Conservation (phyloP, 2,888 invertebrate genomes). For the Eupelmus urozonus region DNA sequence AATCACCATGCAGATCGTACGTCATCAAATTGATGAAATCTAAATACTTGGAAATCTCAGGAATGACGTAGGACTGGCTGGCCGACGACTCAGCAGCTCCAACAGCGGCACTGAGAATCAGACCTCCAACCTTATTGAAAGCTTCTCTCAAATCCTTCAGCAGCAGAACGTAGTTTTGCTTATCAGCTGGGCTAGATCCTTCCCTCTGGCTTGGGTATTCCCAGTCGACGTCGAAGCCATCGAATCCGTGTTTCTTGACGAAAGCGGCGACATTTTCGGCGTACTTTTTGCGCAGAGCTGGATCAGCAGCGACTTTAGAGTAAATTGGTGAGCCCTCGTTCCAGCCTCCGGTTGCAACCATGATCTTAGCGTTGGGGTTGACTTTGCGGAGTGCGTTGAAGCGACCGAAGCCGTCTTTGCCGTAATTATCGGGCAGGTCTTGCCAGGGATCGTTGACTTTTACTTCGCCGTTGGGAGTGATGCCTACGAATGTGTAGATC, state of each 20-base stretch:
- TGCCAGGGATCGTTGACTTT: constrained; percentile 81
- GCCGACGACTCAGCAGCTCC: constrained; percentile 79
- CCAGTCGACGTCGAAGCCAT: constrained; percentile 87
- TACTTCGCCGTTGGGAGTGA: constrained; percentile 79
- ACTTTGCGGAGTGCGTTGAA: constrained; percentile 80
- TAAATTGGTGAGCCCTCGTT: constrained; percentile 82
- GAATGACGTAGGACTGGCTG: constrained; percentile 81
- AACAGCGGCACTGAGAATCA: constrained; percentile 75
- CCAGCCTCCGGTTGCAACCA: constrained; percentile 86
- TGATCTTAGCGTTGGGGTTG: constrained; percentile 79
- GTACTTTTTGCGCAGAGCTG: constrained; percentile 78
- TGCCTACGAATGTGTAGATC: constrained; percentile 86
- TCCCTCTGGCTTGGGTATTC: constrained; percentile 83
- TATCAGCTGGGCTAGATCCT: constrained; percentile 75
- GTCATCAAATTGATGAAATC: constrained; percentile 86
- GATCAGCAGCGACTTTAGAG: constrained; percentile 80
- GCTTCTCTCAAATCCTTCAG: constrained; percentile 80
- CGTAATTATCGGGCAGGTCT: constrained; percentile 80
- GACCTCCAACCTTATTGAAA: constrained; percentile 79
- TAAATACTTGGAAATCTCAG: constrained; percentile 80
- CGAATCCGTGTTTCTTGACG: constrained; percentile 80
- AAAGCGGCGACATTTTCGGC: constrained; percentile 80
- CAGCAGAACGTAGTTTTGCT: constrained; percentile 79
- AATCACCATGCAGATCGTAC: constrained; percentile 85
- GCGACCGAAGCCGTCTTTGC: constrained; percentile 78